Evolutionary conservation across 2,888 invertebrate species (phyloP), one percentile per base, ranked within the genome.

Genomic region (Drosophila maculinotata): DNA sequence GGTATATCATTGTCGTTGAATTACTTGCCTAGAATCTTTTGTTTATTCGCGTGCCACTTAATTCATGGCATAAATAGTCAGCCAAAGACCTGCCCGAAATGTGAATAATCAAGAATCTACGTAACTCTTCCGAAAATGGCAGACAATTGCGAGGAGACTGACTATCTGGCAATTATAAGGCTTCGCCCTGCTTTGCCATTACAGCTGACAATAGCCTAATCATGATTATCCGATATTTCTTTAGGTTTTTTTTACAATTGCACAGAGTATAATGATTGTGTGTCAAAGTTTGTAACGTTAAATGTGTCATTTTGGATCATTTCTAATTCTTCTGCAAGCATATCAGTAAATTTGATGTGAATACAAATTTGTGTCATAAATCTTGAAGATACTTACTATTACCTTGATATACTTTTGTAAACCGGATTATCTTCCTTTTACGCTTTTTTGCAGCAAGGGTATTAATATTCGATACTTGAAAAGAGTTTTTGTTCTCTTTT

Each of bases 41-140:
- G 53, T 58, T 51, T 68, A 23, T 57, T 42, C 31, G 51, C 59
- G 59, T 82, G 81, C 76, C 86, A 79, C 59, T 60, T 68, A 66
- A 57, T 67, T 76, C 44, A 44, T 52, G 69, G 39, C 63, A 25
- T 45, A 80, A 71, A 70, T 59, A 69, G 65, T 33, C 54, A 60
- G 12, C 30, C 62, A 63, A 54, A 81, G 63, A 59, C 36, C 26
- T 52, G 62, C 36, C 56, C 47, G 45, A 69, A 73, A 65, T 70
- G 57, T 57, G 58, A 64, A 72, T 51, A 52, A 41, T 31, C 30
- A 41, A 42, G 28, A 39, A 47, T 38, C 26, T 47, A 60, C 58
- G 45, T 39, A 67, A 28, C 15, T 51, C 52, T 45, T 8, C 48
- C 78, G 26, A 77, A 79, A 73, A 51, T 42, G 60, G 80, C 33